Evolutionary conservation across 2,888 invertebrate genomes (phyloP), one percentile per base, ranked within the genome.

Genomic region (Drosophila differens): DNA sequence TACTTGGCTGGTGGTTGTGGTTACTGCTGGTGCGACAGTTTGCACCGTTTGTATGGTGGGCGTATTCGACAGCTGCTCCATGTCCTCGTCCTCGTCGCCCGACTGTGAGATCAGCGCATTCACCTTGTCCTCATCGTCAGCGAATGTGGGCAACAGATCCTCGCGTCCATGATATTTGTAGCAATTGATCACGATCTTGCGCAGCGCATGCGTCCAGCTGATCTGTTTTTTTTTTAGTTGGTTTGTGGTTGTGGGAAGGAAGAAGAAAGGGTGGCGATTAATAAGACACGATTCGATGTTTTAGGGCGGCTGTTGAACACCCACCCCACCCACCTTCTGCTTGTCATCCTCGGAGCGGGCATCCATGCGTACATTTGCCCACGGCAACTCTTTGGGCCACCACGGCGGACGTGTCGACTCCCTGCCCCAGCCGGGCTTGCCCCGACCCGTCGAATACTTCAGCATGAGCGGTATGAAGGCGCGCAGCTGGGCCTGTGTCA

Each of bases 361-460:
- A 94, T 99, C 99, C 97, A 98, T 98, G 83, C 99, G 95, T 19
- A 99, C 99, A 94, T 99, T 99, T 72, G 99, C 99, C 99, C 99
- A 99, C 9, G 99, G 99, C 89, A 99, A 95, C 94, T 99, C 99
- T 93, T 97, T 97, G 30, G 99, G 99, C 99, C 99, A 99, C 99
- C 99, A 99, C 10, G 97, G 97, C 62, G 99, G 99, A 81, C 98
- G 95, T 69, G 98, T 99, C 25, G 98, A 98, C 92, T 98, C 98
- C 89, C 98, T 95, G 5, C 99, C 99, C 99, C 99, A 99, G 49
- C 99, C 99, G 53, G 99, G 99, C 94, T 99, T 99, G 77, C 99
- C 99, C 83, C 99, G 95, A 91, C 97, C 98, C 83, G 99, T 99
- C 7, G 98, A 98, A 94, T 98, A 99, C 94, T 99, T 99, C 91